Percentiles rank a stretch among this genome's conserved stretches.
Evolutionary conservation across 2,113 vertebrate species (phyloP).

Genomic region (Chrysochloris asiatica): DNA sequence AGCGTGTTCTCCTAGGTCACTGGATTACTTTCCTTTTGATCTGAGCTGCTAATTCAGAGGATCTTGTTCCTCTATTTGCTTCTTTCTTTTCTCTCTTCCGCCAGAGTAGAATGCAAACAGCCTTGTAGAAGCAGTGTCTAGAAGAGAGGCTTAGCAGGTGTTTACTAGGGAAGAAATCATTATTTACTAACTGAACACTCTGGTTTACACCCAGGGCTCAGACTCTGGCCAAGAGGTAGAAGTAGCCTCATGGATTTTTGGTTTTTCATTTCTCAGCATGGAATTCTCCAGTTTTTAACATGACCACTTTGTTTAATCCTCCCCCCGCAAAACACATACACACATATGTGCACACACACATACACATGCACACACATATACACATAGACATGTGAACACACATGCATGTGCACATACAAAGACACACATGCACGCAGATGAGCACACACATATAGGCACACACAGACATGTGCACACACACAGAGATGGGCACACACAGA

Average conservation of each 20-base stretch:
- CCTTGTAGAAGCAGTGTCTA: neutral
- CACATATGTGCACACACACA: no score
- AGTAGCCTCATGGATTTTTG: no score
- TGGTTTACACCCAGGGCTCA: neutral
- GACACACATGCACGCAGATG: no score
- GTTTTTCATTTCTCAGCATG: neutral
- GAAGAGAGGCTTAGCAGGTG: neutral
- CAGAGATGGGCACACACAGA: no score
- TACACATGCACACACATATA: neutral
- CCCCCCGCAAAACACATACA: neutral
- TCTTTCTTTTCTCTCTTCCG: neutral
- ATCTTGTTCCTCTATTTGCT: neutral
- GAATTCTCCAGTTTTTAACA: neutral
- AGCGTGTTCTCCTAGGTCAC: no score
- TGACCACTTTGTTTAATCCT: neutral
- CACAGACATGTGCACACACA: no score
- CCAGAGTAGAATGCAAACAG: neutral
- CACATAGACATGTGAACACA: no score
- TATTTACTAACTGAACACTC: no score
- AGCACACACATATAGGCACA: no score
- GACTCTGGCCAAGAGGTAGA: neutral
- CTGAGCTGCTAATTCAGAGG: rapidly evolving
- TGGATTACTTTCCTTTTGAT: no score
- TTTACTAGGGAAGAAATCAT: neutral
- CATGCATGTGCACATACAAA: no score